Evolutionary conservation across 2,888 invertebrate species (phyloP).

Genomic region (Drosophila basisetae): DNA sequence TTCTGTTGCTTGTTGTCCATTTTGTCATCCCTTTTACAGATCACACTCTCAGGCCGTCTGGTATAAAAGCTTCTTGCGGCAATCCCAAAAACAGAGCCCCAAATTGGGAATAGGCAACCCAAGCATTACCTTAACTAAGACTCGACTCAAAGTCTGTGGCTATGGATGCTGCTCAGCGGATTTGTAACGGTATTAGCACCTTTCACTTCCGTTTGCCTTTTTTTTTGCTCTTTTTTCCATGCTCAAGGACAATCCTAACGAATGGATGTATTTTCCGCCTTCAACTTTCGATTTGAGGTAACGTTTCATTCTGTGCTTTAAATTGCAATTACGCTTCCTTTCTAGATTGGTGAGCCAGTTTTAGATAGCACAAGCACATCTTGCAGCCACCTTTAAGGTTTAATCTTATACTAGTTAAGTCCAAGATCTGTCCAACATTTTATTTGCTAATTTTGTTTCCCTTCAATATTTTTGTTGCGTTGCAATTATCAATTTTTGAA

Average conservation of each 20-base stretch:
- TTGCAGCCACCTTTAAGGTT: neutral
- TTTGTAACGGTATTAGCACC: conserved; percentile 57
- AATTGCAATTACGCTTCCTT: conserved; percentile 10
- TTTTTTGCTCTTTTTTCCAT: neutral
- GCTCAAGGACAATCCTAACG: neutral
- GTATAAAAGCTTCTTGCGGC: conserved; percentile 22
- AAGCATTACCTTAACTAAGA: conserved; percentile 60
- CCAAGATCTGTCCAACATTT: neutral
- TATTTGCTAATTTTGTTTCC: neutral
- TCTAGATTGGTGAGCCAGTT: neutral
- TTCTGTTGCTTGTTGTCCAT: conserved; percentile 9
- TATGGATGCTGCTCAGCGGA: conserved; percentile 32
- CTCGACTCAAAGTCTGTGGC: conserved; percentile 60
- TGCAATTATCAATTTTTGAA: neutral
- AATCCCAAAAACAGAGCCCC: conserved; percentile 10
- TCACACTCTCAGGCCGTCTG: conserved; percentile 21
- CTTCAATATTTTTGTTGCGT: neutral
- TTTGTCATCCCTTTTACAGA: conserved; percentile 26
- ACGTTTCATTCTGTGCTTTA: conserved; percentile 16
- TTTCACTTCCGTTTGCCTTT: conserved; percentile 37
- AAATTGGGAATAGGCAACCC: conserved; percentile 43
- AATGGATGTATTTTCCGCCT: neutral
- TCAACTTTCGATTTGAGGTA: conserved; percentile 9
- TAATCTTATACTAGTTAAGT: neutral
- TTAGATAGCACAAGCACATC: neutral